phyloP scores from a whole-genome alignment of 2,888 invertebrate species.

The Empis livida region DNA sequence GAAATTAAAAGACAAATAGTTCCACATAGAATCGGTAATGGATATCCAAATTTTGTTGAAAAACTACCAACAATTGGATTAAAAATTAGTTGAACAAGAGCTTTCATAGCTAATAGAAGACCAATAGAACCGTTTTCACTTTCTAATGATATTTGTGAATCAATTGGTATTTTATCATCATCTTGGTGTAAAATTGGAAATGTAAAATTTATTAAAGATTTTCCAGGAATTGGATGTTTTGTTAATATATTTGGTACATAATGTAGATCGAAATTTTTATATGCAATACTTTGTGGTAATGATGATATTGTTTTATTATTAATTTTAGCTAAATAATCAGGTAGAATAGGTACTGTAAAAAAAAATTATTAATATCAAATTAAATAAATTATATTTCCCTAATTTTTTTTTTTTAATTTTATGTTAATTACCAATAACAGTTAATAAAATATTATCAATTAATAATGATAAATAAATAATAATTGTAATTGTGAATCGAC shows the following conservation, averaged over 20 bases:
- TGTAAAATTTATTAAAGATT: constrained; percentile 31
- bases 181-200: constrained; percentile 15
- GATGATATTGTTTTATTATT: constrained; percentile 32
- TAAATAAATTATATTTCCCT: background rate
- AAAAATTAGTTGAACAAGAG: constrained; percentile 61
- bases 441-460: constrained; percentile 75
- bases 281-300: constrained; percentile 23
- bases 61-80: constrained; percentile 64
- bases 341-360: constrained; percentile 63
- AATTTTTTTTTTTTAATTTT: background rate
- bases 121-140: constrained; percentile 56
- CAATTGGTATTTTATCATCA: constrained; percentile 10
- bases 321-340: constrained; percentile 54
- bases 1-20: constrained; percentile 53
- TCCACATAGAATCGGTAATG: constrained; percentile 53
- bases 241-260: constrained; percentile 24
- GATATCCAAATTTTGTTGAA: constrained; percentile 51
- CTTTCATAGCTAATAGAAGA: constrained; percentile 59
- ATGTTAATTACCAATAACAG: constrained; percentile 64
- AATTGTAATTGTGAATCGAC: constrained; percentile 34
- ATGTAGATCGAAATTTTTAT: constrained; percentile 24
- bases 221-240: constrained; percentile 35
- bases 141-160: constrained; percentile 18
- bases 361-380: background rate
- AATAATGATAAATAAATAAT: constrained; percentile 64